Evolutionary conservation across 1,140 invertebrate species (phyloP), one percentile per base, ranked within the genome.

Genomic region (Hypothenemus hampei): DNA sequence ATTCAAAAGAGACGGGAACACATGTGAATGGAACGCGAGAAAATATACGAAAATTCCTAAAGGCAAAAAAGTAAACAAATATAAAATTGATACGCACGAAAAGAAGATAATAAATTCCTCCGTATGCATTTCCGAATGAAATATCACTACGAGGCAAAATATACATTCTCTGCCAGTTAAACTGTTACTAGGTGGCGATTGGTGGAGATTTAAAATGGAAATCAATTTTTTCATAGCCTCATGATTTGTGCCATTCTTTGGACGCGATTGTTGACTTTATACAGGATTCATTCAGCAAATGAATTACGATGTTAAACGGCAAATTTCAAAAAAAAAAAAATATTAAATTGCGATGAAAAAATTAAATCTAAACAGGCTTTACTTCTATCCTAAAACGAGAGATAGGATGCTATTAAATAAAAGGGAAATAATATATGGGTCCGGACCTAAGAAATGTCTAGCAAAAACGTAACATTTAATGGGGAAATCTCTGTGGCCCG

Each of bases 161-260:
- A 53, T 53, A 21, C 50, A 53, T 53, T 40, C 23, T 35, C 29
- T 16, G 50, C 19, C 50, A 53, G 50, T 44, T 53, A 53, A 50
- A 39, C 10, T 37, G 48, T 22, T 23, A 31, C 23, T 50, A 40
- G n/a, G n/a, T n/a, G n/a, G n/a, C 41, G 26, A 39, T 33, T 26
- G 40, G 15, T 24, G 8, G 18, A 45, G 40, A 53, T 53, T 53
- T 53, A 44, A 53, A 53, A 53, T 53, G 50, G 40, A 53, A 53
- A 53, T 53, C 39, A 53, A 53, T 53, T 44, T n/a, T 36, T 23
- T 20, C 39, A 31, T 36, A 37, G 47, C 39, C 39, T 39, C 39
- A 37, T 49, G 11, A 24, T 21, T 40, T 23, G 31, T 29, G 20
- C 22, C 19, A 19, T 46, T 33, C 23, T 46, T 11, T n/a, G n/a